Evolutionary conservation across 2,888 invertebrate genomes (phyloP).

Genomic region (Azorinus chamasolen): DNA sequence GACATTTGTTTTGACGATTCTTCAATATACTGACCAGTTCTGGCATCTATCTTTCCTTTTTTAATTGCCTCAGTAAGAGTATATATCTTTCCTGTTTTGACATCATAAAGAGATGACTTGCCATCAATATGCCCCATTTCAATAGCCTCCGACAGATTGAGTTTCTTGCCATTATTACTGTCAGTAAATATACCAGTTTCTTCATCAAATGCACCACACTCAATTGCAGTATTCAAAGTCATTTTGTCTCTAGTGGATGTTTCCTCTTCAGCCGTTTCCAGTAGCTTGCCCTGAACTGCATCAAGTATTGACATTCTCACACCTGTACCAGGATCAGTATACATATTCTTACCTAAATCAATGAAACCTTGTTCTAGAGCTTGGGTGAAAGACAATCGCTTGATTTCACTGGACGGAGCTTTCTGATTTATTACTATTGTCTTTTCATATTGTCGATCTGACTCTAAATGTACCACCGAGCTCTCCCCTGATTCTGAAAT

Average conservation of each 20-base stretch:
- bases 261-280: constrained; percentile 65
- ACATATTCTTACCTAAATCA: constrained; percentile 74
- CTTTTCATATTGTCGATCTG: constrained; percentile 64
- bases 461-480: constrained; percentile 38
- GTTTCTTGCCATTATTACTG: constrained; percentile 91
- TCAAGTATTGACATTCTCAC: constrained; percentile 94
- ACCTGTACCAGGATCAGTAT: constrained; percentile 89
- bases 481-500: constrained; percentile 88
- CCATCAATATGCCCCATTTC: constrained; percentile 73
- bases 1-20: constrained; percentile 91
- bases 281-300: constrained; percentile 89
- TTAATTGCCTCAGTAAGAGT: constrained; percentile 87
- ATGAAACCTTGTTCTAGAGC: constrained; percentile 95
- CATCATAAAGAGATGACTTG: constrained; percentile 77
- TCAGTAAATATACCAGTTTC: constrained; percentile 93
- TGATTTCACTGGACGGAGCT: constrained; percentile 59
- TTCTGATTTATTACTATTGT: constrained; percentile 59
- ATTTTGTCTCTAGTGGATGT: constrained; percentile 47
- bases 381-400: constrained; percentile 88
- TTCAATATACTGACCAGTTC: constrained; percentile 92
- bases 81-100: constrained; percentile 91
- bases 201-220: constrained; percentile 93
- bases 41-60: constrained; percentile 88
- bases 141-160: constrained; percentile 88
- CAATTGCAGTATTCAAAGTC: constrained; percentile 89